A percentile compares a stretch with the other conserved stretches of the same genome.
phyloP scores from a whole-genome alignment of 2,888 invertebrate genomes.

The Catocala sponsa region DNA sequence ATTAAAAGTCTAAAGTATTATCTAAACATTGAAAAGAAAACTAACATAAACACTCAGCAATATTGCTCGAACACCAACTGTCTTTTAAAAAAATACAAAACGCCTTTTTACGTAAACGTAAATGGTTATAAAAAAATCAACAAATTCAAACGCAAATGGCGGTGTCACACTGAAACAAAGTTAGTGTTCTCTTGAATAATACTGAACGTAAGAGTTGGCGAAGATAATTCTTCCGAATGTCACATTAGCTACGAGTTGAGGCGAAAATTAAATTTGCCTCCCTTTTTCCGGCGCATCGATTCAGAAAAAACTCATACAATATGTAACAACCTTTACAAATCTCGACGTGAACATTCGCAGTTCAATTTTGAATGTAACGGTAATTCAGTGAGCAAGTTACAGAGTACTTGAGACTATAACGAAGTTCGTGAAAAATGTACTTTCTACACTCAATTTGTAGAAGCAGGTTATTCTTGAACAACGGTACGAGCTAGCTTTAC shows the following conservation, averaged over 20 bases:
- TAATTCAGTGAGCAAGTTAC: constrained; percentile 18
- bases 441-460: background rate
- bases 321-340: constrained; percentile 49
- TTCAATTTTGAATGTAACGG: constrained; percentile 39
- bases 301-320: constrained; percentile 49
- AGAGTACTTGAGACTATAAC: background rate
- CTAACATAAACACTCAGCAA: too few relatives aligned
- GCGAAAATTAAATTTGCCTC: constrained; percentile 61
- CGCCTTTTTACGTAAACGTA: constrained; percentile 8
- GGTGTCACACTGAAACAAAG: constrained; percentile 33
- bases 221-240: constrained; percentile 60
- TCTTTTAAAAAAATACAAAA: constrained; percentile 2
- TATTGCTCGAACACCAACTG: background rate
- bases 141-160: constrained; percentile 16
- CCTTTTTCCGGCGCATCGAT: constrained; percentile 47
- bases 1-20: too few relatives aligned
- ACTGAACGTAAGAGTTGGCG: constrained; percentile 33
- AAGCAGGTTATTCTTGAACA: background rate
- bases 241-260: constrained; percentile 57
- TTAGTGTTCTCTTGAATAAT: constrained; percentile 38
- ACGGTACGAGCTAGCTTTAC: background rate
- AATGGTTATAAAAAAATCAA: constrained; percentile 28
- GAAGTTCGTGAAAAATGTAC: constrained; percentile 3
- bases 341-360: constrained; percentile 44
- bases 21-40: too few relatives aligned